Base-by-base conservation (phyloP, 2,888 invertebrate genomes). In the Pteria penguin region DNA sequence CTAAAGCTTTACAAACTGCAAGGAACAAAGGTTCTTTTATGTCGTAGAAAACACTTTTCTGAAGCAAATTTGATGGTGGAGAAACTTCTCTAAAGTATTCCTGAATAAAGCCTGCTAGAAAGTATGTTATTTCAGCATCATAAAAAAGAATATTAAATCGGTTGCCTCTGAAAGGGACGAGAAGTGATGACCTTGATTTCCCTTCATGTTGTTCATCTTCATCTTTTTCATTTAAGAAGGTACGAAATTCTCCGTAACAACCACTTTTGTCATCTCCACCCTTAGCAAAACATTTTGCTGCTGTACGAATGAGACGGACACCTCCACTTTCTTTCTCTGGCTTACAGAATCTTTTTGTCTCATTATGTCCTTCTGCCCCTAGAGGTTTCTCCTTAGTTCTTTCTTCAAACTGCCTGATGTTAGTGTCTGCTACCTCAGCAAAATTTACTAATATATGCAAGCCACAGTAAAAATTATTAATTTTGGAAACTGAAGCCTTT, bases 201-300 rank as follows among this genome's bases (percentile, higher is more conserved):
- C n/a, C n/a, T n/a, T n/a, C n/a, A n/a, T n/a, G n/a, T n/a, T n/a
- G n/a, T n/a, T n/a, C n/a, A n/a, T n/a, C n/a, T n/a, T n/a, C n/a
- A n/a, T n/a, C 31, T 5, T 67, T 67, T 27, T 55, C 31, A 14
- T 55, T 29, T 32, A 32, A 52, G 57, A 3, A 78, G 54, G 36
- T 66, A 72, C 14, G 4, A 54, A 80, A 80, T 11, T 4, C 8
- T 3, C 69, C 24, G 18, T 75, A 65, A 45, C 69, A 77, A 14
- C 77, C 80, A 72, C 58, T 58, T 69, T 76, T 80, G 52, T 78
- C 71, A 32, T 78, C 78, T 4, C 76, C 78, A 52, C 32, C 70
- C 75, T 52, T 75, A 68, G 26, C 75, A 61, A 81, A 77, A 26
- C 73, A 70, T 68, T 79, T 77, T 5, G 77, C 66, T 26, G 75